Evolutionary conservation across 92 coral and sea anemone species (phyloP).

Genomic region (Epizoanthus stellaris): DNA sequence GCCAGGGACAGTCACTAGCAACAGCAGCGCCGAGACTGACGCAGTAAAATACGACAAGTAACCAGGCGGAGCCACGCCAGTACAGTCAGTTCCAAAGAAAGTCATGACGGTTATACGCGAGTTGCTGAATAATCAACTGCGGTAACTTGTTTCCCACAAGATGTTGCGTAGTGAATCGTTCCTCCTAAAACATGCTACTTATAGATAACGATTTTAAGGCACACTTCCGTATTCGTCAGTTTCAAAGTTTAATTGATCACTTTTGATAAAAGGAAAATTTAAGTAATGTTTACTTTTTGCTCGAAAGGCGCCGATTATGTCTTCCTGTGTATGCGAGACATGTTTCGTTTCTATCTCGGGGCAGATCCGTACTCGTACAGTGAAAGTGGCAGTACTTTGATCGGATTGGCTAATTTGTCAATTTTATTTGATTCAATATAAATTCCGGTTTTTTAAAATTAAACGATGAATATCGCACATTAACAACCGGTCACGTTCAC

Average conservation of each 20-base stretch:
- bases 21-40: not conserved
- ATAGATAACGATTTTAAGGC: constrained; percentile 7
- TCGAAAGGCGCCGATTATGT: constrained; percentile 12
- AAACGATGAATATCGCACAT: no score
- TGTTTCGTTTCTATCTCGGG: not conserved
- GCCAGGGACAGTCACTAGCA: constrained; percentile 21
- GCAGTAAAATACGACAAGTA: constrained; percentile 26
- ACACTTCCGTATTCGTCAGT: not conserved
- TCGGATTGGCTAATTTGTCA: no score
- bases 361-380: not conserved
- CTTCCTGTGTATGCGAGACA: not conserved
- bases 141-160: not conserved
- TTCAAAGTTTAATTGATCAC: not conserved
- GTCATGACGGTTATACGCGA: not conserved
- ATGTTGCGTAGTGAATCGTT: not conserved
- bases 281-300: not conserved
- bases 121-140: not conserved
- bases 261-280: not conserved
- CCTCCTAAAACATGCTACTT: not conserved
- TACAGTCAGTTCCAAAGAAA: constrained; percentile 10
- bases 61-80: constrained; percentile 5
- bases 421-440: no score
- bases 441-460: no score
- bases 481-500: no score
- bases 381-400: no score